phyloP scores from a whole-genome alignment of 2,797 vertebrate species.

The Chloroceryle amazona region DNA sequence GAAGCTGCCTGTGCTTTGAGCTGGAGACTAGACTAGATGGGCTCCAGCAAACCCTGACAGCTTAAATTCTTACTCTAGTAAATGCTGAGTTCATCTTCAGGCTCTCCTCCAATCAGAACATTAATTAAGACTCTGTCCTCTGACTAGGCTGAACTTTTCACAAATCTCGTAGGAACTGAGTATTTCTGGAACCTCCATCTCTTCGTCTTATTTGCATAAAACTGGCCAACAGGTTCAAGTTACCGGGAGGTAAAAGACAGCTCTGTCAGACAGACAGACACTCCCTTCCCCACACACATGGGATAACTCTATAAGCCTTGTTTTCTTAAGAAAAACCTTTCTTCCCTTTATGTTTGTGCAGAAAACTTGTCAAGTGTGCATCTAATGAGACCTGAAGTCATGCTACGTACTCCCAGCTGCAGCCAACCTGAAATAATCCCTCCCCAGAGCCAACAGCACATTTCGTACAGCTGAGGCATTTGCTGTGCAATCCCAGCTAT shows the following conservation, averaged over 20 bases:
- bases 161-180: background rate
- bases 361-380: constrained; percentile 51
- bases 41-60: background rate
- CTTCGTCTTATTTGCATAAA: background rate
- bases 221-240: background rate
- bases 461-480: constrained; percentile 32
- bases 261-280: background rate
- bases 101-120: background rate
- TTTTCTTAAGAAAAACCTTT: constrained; percentile 41
- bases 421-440: constrained; percentile 63
- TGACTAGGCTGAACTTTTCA: background rate
- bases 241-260: background rate
- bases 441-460: constrained; percentile 40
- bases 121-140: background rate
- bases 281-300: background rate
- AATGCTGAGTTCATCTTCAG: background rate
- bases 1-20: background rate
- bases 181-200: background rate
- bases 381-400: constrained; percentile 53
- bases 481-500: constrained; percentile 37
- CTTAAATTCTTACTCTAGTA: background rate
- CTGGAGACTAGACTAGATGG: background rate
- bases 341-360: background rate
- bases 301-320: background rate
- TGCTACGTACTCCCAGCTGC: constrained; percentile 9